Evolutionary conservation across 2,797 vertebrate species (phyloP).

Genomic region (Mus minutoides): DNA sequence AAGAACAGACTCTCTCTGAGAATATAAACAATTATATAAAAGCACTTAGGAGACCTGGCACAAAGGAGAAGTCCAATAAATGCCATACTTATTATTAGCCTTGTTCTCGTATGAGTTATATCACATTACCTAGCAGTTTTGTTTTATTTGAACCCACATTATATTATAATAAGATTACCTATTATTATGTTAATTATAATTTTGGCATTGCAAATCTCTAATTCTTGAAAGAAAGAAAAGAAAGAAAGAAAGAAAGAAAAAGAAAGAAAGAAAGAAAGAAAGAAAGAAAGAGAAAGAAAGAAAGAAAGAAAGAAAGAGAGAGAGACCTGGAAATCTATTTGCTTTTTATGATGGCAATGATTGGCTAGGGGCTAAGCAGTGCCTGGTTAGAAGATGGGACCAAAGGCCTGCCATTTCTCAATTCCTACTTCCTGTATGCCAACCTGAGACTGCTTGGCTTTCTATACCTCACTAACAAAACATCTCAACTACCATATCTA

Average conservation of each 20-base stretch:
- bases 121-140: not conserved
- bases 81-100: not conserved
- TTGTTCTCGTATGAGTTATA: not conserved
- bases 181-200: not conserved
- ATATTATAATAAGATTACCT: not conserved
- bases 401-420: not conserved
- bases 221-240: not conserved
- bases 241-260: too few species aligned
- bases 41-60: not conserved
- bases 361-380: not conserved
- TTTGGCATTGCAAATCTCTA: not conserved
- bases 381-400: too few species aligned
- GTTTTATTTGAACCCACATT: not conserved
- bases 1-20: not conserved
- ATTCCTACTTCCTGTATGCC: not conserved
- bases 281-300: too few species aligned
- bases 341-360: not conserved
- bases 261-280: too few species aligned
- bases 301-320: too few species aligned
- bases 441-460: not conserved
- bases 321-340: not conserved
- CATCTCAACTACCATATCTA: not conserved
- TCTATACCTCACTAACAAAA: not conserved
- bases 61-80: not conserved
- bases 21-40: slow-evolving; percentile 22